These are phyloP conservation scores for Agonum fuliginosum DNA, from an alignment of 2,888 invertebrate species.

Conservation along the genomic window DNA sequence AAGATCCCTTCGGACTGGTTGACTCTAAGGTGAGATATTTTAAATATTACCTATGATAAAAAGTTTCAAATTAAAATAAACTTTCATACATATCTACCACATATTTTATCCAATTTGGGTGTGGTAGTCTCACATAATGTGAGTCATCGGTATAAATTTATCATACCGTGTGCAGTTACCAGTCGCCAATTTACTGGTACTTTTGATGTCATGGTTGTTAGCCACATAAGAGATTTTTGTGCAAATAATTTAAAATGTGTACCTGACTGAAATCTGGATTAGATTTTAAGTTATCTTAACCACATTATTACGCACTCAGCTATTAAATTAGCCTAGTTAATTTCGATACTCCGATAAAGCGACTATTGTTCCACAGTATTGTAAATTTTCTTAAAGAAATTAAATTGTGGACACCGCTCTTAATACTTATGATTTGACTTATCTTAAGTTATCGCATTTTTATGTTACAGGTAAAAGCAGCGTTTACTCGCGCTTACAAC, in stretches of 20 bases:
- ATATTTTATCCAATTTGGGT: too few species aligned
- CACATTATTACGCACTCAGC: too few species aligned
- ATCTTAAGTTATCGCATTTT: conserved; percentile 44
- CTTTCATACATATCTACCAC: too few species aligned
- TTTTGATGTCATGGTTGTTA: background rate
- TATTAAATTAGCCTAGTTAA: too few species aligned
- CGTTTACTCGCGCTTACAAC: conserved; percentile 94
- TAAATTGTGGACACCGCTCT: background rate
- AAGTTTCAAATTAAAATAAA: too few species aligned
- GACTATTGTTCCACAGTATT: too few species aligned
- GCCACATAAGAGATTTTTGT: background rate
- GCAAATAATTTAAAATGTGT: background rate
- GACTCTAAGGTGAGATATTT: conserved; percentile 78
- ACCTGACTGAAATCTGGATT: background rate
- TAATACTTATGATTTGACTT: background rate
- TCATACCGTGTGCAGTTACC: too few species aligned
- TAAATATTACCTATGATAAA: too few species aligned
- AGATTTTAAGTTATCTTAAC: background rate
- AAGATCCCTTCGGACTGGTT: conserved; percentile 85
- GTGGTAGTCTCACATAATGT: too few species aligned
- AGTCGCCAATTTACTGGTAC: background rate
- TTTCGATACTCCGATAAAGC: too few species aligned
- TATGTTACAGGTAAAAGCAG: conserved; percentile 85
- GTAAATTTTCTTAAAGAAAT: background rate
- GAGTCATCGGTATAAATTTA: too few species aligned